Evolutionary conservation across 2,888 invertebrate species (phyloP).

Genomic region (Mythimna vitellina): DNA sequence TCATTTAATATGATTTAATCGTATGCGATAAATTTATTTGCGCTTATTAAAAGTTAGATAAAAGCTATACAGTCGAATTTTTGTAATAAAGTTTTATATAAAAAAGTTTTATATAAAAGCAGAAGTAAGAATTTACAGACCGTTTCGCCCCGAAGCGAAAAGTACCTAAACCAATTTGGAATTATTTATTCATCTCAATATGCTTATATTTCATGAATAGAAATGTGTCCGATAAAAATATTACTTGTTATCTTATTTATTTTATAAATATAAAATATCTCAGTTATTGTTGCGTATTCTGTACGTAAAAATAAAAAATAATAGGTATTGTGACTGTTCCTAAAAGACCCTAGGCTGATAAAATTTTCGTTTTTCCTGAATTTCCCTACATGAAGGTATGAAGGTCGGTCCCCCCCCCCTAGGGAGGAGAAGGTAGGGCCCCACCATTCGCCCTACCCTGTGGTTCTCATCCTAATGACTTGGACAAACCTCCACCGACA

Average conservation of each 20-base stretch:
- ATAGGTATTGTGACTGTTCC: no score
- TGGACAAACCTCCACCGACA: no score
- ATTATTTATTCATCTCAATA: neutral
- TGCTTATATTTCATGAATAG: neutral
- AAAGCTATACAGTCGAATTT: neutral
- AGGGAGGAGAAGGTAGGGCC: no score
- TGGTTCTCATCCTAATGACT: no score
- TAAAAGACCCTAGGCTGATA: no score
- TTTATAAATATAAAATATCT: slow-evolving; percentile 4
- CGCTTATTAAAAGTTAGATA: neutral
- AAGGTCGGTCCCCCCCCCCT: no score
- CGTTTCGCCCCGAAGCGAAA: neutral
- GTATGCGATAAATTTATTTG: neutral
- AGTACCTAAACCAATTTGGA: neutral
- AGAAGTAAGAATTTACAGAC: neutral
- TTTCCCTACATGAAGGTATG: no score
- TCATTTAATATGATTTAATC: slow-evolving; percentile 1
- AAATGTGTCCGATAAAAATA: neutral
- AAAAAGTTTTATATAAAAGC: no score
- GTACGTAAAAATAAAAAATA: no score
- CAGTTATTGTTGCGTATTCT: neutral
- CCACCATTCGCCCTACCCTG: no score
- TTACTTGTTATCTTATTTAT: neutral
- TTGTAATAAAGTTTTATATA: neutral
- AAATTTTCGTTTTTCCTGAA: no score